phyloP scores from a whole-genome alignment of 2,113 vertebrate species.

The Pluvianellus socialis region DNA sequence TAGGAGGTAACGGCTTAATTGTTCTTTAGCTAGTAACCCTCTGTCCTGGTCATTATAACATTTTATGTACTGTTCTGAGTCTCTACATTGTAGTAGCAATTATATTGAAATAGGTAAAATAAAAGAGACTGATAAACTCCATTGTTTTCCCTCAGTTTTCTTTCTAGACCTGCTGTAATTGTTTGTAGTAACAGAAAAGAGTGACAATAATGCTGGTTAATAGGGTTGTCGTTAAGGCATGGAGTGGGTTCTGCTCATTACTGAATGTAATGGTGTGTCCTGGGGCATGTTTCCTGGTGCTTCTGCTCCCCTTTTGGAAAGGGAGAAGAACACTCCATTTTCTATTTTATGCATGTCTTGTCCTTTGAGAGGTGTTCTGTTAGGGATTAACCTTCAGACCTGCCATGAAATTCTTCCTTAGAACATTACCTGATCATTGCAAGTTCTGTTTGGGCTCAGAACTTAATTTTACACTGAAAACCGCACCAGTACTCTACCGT shows the following conservation, averaged over 20 bases:
- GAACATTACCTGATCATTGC: not conserved
- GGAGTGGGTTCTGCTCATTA: not conserved
- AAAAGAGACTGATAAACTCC: conserved; percentile 38
- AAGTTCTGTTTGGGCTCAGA: not conserved
- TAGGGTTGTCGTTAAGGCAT: not conserved
- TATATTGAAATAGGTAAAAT: conserved; percentile 42
- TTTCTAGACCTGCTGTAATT: not conserved
- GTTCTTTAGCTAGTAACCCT: conserved; percentile 9
- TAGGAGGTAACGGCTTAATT: conserved; percentile 26
- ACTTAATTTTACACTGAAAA: not conserved
- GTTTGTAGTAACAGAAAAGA: not conserved
- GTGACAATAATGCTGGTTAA: not conserved
- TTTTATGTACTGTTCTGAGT: conserved; percentile 27
- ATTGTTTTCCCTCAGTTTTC: conserved; percentile 12
- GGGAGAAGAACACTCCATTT: not conserved
- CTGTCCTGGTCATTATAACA: conserved; percentile 19
- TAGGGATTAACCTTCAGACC: not conserved
- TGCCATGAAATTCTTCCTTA: not conserved
- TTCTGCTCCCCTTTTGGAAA: not conserved
- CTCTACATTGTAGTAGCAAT: not conserved
- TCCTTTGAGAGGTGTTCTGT: not conserved
- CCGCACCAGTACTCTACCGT: not conserved
- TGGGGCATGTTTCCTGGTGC: not conserved
- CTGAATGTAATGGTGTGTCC: not conserved
- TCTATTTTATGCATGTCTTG: not conserved